Base-by-base conservation (phyloP, 2,113 vertebrate genomes). In the Mobula hypostoma region DNA sequence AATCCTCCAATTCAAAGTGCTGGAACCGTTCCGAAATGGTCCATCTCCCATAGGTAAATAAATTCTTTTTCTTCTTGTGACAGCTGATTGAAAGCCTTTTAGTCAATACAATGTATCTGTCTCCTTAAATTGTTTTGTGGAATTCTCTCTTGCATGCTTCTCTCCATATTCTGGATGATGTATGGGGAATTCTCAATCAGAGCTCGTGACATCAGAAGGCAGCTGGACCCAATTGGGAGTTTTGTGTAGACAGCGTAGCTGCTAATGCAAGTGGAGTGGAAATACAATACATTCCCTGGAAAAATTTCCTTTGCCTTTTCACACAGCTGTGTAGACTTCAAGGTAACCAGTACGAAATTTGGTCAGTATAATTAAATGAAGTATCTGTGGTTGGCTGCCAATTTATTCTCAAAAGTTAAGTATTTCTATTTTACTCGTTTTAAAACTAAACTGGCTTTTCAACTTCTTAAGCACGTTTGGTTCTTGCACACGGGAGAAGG, bases 171-270 rank as follows among this genome's bases (percentile, higher is more conserved):
- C 85, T 61, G 15, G 61, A 29, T 21, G 91, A 76, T 29, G 24
- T 29, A 56, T 21, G 74, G 91, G 70, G 91, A 93, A 93, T 74
- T 93, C 91, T 74, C 91, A 66, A 90, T 90, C 61, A 93, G 36
- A 29, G 66, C 63, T 3, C 29, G 68, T 93, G 91, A 93, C 91
- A 93, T 76, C 91, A 93, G 91, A 76, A 93, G 91, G 68, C 91
- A 93, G 91, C 91, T 93, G 91, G 36, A 74, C 36, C 68, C 90
- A 72, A 93, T 21, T 93, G 70, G 91, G 91, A 93, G 70, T 27
- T 40, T 48, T 76, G 70, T 76, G 70, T 74, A 48, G 91, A 56
- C 91, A 93, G 32, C 91, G 48, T 11, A 74, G 36, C 91, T 74
- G 91, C 66, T 74, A 74, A 74, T 72, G 91, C 24, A 21, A 48